A percentile compares a stretch with the other conserved stretches of the same genome.
phyloP scores from a whole-genome alignment of 1,140 invertebrate genomes.

The Stenopsyche tienmushanensis region DNA sequence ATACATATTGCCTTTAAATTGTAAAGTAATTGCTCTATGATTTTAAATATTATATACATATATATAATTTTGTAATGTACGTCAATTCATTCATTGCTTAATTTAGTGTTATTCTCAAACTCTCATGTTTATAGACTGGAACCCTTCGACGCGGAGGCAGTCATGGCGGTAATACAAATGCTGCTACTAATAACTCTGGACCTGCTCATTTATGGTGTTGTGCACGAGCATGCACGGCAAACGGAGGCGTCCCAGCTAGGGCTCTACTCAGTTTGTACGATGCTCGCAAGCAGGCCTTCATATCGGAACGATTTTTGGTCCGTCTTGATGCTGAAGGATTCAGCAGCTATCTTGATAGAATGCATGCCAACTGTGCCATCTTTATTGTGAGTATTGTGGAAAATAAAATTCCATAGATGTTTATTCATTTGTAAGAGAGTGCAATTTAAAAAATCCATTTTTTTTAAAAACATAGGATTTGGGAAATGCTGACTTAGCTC shows the following conservation, averaged over 20 bases:
- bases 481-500: constrained; percentile 76
- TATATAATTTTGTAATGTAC: background rate
- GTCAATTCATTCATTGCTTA: background rate
- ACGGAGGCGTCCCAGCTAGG: constrained; percentile 85
- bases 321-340: constrained; percentile 86
- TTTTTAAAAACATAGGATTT: constrained; percentile 60
- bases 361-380: constrained; percentile 85
- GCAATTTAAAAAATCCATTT: background rate
- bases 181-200: constrained; percentile 47
- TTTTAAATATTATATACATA: constrained; percentile 22
- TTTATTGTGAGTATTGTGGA: constrained; percentile 70
- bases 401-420: constrained; percentile 5
- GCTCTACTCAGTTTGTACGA: constrained; percentile 87
- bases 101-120: background rate
- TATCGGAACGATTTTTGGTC: constrained; percentile 87
- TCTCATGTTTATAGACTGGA: constrained; percentile 55
- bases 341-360: constrained; percentile 83
- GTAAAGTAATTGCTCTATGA: background rate
- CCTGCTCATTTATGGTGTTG: constrained; percentile 85
- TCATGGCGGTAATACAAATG: constrained; percentile 46
- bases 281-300: constrained; percentile 65
- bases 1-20: too few relatives aligned
- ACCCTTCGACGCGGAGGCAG: constrained; percentile 60
- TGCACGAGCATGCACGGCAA: constrained; percentile 82
- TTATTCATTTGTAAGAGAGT: background rate